Percentiles rank a stretch among this genome's conserved stretches.
Conservation (phyloP, 2,888 invertebrate species). For the Emmelina monodactyla region DNA sequence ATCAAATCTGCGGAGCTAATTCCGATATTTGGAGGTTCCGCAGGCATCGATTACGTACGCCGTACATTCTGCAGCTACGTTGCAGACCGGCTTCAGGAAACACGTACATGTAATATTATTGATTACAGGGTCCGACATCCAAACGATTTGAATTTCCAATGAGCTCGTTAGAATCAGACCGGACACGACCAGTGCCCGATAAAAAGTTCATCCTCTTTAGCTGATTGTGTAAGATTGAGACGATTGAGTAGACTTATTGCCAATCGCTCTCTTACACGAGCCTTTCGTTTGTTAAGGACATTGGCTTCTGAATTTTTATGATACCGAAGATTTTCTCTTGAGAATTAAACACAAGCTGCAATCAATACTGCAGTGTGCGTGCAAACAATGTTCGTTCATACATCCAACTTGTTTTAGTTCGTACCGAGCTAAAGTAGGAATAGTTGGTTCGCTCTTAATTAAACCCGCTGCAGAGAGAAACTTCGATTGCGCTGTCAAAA, state of each 20-base stretch:
- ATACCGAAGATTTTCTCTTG: too few species aligned
- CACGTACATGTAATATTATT: conserved; percentile 65
- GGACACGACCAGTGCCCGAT: conserved; percentile 33
- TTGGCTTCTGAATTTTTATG: too few species aligned
- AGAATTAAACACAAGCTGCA: too few species aligned
- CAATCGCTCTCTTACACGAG: conserved; percentile 30
- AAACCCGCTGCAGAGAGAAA: conserved; percentile 50
- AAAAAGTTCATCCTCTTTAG: conserved; percentile 47
- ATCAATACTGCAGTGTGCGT: too few species aligned
- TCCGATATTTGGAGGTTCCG: too few species aligned
- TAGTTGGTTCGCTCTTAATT: conserved; percentile 44
- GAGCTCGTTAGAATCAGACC: conserved; percentile 57
- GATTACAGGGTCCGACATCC: conserved; percentile 56
- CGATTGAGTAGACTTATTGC: conserved; percentile 27
- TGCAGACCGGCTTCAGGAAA: conserved; percentile 34
- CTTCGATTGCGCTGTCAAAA: conserved; percentile 67
- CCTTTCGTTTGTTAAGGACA: too few species aligned
- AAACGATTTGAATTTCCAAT: conserved; percentile 63
- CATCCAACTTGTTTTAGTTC: conserved; percentile 1
- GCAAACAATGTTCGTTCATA: conserved; percentile 3
- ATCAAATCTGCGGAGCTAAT: too few species aligned
- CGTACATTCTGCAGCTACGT: not conserved
- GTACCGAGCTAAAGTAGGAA: too few species aligned
- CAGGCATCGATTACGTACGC: too few species aligned
- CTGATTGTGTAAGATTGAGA: conserved; percentile 37